phyloP scores from a whole-genome alignment of 2,113 vertebrate species.

The Hyla sarda region DNA sequence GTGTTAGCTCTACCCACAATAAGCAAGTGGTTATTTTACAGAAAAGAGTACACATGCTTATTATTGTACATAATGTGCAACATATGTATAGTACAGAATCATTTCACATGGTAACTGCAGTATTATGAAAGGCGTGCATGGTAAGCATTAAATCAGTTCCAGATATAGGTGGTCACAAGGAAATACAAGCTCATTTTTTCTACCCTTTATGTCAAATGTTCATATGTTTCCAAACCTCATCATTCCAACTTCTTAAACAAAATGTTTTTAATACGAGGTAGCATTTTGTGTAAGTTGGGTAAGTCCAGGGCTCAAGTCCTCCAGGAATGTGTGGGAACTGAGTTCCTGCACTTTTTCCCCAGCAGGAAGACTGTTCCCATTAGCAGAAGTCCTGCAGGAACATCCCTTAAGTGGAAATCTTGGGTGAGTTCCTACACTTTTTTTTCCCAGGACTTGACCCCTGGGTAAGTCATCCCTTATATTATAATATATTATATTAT shows the following conservation, averaged over 20 bases:
- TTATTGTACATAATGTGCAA: background rate
- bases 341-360: too few relatives aligned
- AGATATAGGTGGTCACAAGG: background rate
- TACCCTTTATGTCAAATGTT: background rate
- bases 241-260: background rate
- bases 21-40: background rate
- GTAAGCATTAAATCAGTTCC: background rate
- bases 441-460: too few relatives aligned
- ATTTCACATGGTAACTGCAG: background rate
- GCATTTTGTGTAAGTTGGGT: too few relatives aligned
- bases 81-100: slow-evolving; percentile 1
- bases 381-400: too few relatives aligned
- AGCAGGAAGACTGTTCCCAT: too few relatives aligned
- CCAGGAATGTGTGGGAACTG: too few relatives aligned
- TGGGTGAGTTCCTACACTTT: too few relatives aligned
- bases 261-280: background rate
- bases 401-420: too few relatives aligned
- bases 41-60: slow-evolving; percentile 6
- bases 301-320: too few relatives aligned
- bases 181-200: background rate
- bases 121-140: background rate
- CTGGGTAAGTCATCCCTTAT: too few relatives aligned
- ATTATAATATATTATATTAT: too few relatives aligned
- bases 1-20: slow-evolving; percentile 8
- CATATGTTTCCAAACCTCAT: background rate